These are phyloP conservation scores for Liposcelis brunnea DNA, from an alignment of 2,888 invertebrate species.

Conservation along the genomic window DNA sequence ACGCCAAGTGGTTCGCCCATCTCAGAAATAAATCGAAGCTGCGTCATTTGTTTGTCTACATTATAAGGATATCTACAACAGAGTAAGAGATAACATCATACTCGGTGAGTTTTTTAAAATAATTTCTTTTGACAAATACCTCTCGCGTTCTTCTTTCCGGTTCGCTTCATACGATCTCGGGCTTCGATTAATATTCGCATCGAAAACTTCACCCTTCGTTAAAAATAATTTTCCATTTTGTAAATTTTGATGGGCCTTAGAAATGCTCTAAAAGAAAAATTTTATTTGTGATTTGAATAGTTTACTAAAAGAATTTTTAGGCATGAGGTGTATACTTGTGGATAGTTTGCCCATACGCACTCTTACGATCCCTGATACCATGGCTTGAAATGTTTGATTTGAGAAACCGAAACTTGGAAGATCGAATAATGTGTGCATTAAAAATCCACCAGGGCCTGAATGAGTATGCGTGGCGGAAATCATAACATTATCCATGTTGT, in stretches of 20 bases:
- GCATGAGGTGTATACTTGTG: not conserved
- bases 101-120: too few relatives aligned
- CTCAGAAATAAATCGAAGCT: conserved; percentile 50
- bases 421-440: conserved; percentile 77
- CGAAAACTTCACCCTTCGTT: conserved; percentile 46
- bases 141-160: conserved; percentile 59
- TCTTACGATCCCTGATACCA: conserved; percentile 46
- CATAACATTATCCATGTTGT: conserved; percentile 64
- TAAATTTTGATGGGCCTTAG: conserved; percentile 54
- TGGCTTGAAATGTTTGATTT: conserved; percentile 45
- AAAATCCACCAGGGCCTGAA: conserved; percentile 72
- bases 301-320: not conserved
- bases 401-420: conserved; percentile 70
- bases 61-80: conserved; percentile 46
- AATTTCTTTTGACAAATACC: conserved; percentile 36
- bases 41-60: conserved; percentile 68
- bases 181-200: conserved; percentile 79
- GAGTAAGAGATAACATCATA: conserved; percentile 7
- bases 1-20: conserved; percentile 48
- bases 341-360: too few relatives aligned
- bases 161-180: conserved; percentile 72
- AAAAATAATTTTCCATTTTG: conserved; percentile 52
- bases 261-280: conserved; percentile 50
- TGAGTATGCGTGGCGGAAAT: conserved; percentile 86
- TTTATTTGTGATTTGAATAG: not conserved